Base-by-base conservation (phyloP, 2,113 vertebrate genomes). In the Nymphicus hollandicus region DNA sequence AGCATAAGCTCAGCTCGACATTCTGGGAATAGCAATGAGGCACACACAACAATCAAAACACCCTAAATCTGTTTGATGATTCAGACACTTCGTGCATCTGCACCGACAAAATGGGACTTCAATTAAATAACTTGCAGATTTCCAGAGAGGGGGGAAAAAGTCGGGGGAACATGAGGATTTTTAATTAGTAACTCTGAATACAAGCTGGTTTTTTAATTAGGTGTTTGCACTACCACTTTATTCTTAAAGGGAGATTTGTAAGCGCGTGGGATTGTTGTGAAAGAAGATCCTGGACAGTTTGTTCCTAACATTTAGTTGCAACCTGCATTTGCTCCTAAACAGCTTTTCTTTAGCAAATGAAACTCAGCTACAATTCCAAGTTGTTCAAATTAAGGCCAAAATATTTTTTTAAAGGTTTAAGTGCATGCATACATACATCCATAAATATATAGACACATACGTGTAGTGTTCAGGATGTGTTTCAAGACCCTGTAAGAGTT, bases 21-120 rank as follows among this genome's bases (percentile, higher is more conserved):
- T 98, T 98, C 97, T 93, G 97, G 95, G 98, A 98, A 98, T 98
- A 98, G 98, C 98, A 98, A 98, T 98, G 98, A 98, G 97, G 97
- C 89, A 58, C 97, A 89, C 97, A 97, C 97, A 97, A 97, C 97
- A 97, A 97, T 97, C 97, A 97, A 96, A 98, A 98, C 97, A 97
- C 97, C 96, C 97, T 96, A 97, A 97, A 97, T 97, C 97, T 97
- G 97, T 97, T 98, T 98, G 98, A 97, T 97, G 97, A 98, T 97
- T 97, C 97, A 98, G 96, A 97, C 97, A 96, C 97, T 93, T 96
- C 86, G 81, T 97, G 95, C 97, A 98, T 98, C 97, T 98, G 97
- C 94, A 96, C 97, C 85, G 58, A 95, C 96, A 95, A 98, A 98
- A 97, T 86, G 93, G 96, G 97, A 92, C 97, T 98, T 98, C 98